phyloP scores from a whole-genome alignment of 2,888 invertebrate species.

The Melanotus villosus region DNA sequence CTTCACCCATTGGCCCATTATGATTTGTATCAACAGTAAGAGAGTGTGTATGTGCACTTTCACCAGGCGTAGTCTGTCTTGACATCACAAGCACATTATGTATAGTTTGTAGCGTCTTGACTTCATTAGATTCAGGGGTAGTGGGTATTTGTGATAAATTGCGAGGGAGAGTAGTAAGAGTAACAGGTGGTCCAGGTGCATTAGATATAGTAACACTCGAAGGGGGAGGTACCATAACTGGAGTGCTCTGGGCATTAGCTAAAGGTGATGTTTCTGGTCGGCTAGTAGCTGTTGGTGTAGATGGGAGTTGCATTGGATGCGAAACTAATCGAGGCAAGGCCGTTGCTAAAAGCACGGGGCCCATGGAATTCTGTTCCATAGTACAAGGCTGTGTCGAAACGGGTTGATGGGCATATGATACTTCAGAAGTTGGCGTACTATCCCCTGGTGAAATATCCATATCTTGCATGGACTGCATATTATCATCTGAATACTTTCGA shows the following conservation, averaged over 20 bases:
- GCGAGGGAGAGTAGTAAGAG: constrained; percentile 70
- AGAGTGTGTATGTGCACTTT: constrained; percentile 64
- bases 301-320: constrained; percentile 67
- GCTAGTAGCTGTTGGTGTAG: constrained; percentile 62
- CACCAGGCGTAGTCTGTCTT: constrained; percentile 53
- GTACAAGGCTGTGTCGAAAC: constrained; percentile 51
- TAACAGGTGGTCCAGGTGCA: constrained; percentile 67
- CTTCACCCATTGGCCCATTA: constrained; percentile 68
- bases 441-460: constrained; percentile 96
- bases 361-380: constrained; percentile 59
- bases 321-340: constrained; percentile 78
- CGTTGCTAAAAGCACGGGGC: constrained; percentile 77
- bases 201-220: constrained; percentile 68
- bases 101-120: constrained; percentile 58
- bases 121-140: constrained; percentile 56
- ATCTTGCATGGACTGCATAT: constrained; percentile 74
- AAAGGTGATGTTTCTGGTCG: constrained; percentile 60
- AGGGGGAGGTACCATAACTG: constrained; percentile 62
- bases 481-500: constrained; percentile 60
- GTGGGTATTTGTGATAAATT: constrained; percentile 66
- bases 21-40: constrained; percentile 71
- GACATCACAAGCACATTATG: constrained; percentile 51
- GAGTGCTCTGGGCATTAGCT: constrained; percentile 57
- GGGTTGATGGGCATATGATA: constrained; percentile 73
- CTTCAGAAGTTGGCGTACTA: constrained; percentile 89